A percentile compares a stretch with the other conserved stretches of the same genome.
Conservation (phyloP, 2,113 vertebrate species). For the Herpetotheres cachinnans region DNA sequence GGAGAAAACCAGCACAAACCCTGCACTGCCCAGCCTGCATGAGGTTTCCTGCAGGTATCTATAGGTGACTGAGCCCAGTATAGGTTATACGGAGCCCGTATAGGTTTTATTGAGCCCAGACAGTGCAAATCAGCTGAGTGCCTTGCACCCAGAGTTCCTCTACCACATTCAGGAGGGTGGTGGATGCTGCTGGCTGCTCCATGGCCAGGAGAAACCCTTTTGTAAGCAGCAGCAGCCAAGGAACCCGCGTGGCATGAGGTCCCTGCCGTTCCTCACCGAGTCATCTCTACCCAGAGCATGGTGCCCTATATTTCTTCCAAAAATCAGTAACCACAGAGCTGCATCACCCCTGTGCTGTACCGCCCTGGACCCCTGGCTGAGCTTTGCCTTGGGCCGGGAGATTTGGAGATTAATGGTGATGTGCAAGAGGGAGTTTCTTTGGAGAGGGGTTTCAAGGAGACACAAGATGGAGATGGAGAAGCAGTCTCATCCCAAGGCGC, state of each 20-base stretch:
- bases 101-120: not conserved
- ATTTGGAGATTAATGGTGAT: not conserved
- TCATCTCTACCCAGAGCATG: not conserved
- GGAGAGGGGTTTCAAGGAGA: not conserved
- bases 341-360: not conserved
- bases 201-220: not conserved
- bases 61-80: not conserved
- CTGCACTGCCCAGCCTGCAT: rapidly evolving
- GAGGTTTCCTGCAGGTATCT: not conserved
- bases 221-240: rapidly evolving
- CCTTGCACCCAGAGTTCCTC: not conserved
- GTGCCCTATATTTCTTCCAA: not conserved
- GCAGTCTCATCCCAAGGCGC: not conserved
- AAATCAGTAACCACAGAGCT: not conserved
- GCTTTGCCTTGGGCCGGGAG: not conserved
- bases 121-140: not conserved
- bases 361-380: too few species aligned
- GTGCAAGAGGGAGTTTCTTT: not conserved
- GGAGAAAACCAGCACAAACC: not conserved
- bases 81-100: not conserved
- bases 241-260: not conserved
- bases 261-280: not conserved
- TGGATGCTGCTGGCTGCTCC: not conserved
- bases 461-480: not conserved
- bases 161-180: not conserved